Conservation (phyloP, 2,888 invertebrate species). For the Sphaerophoria rueppellii region DNA sequence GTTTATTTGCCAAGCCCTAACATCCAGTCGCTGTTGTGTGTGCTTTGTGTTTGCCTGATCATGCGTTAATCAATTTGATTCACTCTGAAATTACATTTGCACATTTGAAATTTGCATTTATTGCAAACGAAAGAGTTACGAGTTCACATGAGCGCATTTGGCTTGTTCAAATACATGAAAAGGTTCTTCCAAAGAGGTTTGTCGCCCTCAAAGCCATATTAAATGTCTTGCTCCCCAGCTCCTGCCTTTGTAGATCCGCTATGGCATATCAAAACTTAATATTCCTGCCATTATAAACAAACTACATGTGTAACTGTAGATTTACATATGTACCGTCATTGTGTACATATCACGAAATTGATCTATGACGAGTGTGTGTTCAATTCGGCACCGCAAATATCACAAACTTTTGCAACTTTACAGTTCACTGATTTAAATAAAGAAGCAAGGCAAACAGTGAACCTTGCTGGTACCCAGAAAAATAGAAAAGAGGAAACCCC, state of each 20-base stretch:
- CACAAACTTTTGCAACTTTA: slow-evolving; percentile 61
- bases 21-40: slow-evolving; percentile 31
- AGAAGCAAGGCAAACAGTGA: slow-evolving; percentile 29
- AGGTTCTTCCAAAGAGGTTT: too few relatives aligned
- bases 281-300: neutral
- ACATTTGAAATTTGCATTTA: slow-evolving; percentile 65
- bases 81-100: slow-evolving; percentile 66
- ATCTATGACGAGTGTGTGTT: slow-evolving; percentile 59
- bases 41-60: slow-evolving; percentile 46
- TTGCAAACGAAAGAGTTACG: slow-evolving; percentile 30
- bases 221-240: too few relatives aligned
- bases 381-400: slow-evolving; percentile 65
- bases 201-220: too few relatives aligned
- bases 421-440: slow-evolving; percentile 59
- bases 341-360: slow-evolving; percentile 51
- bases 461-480: neutral
- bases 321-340: slow-evolving; percentile 13
- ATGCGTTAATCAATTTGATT: slow-evolving; percentile 67
- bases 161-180: neutral
- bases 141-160: slow-evolving; percentile 1
- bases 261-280: neutral
- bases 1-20: slow-evolving; percentile 35
- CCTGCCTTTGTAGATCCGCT: neutral
- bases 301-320: neutral
- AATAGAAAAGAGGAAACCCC: neutral